These are phyloP conservation scores for Branchipolynoe longqiensis DNA, from an alignment of 2,888 invertebrate genomes.

Conservation along the genomic window DNA sequence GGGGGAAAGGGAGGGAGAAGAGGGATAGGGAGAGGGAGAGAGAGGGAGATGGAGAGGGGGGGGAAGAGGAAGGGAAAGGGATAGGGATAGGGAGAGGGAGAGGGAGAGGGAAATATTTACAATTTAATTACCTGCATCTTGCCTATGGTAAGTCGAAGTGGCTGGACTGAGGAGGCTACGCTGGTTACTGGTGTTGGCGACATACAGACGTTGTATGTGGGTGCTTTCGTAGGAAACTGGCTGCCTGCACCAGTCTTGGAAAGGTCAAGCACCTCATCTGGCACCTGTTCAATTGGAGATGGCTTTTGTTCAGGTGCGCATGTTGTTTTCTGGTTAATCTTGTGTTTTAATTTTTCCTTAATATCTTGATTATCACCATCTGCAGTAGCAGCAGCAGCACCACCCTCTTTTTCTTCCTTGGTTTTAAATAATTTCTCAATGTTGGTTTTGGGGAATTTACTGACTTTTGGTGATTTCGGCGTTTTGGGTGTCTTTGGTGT, in stretches of 20 bases:
- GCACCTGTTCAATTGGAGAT: background rate
- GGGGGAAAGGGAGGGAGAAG: too few species aligned
- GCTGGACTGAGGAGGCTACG: background rate
- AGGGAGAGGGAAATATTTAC: too few species aligned
- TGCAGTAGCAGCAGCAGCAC: background rate
- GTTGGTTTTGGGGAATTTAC: background rate
- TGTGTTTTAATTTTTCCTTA: conserved; percentile 39
- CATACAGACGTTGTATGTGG: conserved; percentile 28
- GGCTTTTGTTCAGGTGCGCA: background rate
- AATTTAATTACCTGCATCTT: conserved; percentile 3
- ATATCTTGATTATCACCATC: conserved; percentile 14
- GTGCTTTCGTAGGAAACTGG: background rate
- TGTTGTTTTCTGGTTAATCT: background rate
- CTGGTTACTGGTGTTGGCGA: background rate
- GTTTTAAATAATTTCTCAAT: too few species aligned
- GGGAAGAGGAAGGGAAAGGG: too few species aligned
- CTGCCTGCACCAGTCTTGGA: background rate
- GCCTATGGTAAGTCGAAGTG: conserved; percentile 18
- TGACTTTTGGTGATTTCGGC: conserved; percentile 6
- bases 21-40: too few species aligned
- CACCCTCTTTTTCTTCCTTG: background rate
- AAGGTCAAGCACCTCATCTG: background rate
- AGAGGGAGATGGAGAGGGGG: too few species aligned
- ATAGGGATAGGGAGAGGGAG: too few species aligned
- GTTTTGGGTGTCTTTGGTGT: conserved; percentile 20